Percentiles rank a stretch among this genome's conserved stretches.
These are phyloP conservation scores for Apodemia hepburni DNA, from an alignment of 2,888 invertebrate species.

Conservation along the genomic window DNA sequence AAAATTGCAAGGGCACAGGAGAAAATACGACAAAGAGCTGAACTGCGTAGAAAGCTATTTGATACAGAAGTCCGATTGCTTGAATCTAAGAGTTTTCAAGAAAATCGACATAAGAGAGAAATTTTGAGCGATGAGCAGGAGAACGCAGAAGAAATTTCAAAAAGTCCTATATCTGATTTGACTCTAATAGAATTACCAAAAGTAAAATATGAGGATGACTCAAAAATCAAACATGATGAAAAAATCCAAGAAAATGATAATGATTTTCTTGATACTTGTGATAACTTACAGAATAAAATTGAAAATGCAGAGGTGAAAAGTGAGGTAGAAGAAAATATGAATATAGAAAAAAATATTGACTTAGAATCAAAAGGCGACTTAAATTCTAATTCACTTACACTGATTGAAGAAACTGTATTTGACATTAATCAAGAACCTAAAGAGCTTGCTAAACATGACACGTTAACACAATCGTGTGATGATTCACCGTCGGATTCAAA, in stretches of 20 bases:
- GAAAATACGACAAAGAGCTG: constrained; percentile 48
- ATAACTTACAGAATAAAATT: neutral
- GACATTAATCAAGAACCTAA: neutral
- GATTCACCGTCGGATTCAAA: neutral
- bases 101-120: neutral
- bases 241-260: neutral
- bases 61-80: constrained; percentile 25
- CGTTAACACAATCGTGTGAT: neutral
- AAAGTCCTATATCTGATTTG: neutral
- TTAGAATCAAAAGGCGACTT: neutral
- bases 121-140: constrained; percentile 9
- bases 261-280: neutral
- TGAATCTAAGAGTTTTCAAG: neutral
- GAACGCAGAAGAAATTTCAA: constrained; percentile 1
- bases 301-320: constrained; percentile 9
- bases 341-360: neutral
- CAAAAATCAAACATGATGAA: constrained; percentile 14
- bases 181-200: neutral
- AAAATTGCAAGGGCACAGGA: constrained; percentile 56
- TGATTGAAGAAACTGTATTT: neutral
- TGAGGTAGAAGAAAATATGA: neutral
- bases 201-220: neutral
- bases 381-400: neutral
- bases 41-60: constrained; percentile 32
- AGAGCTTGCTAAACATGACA: neutral